phyloP scores from a whole-genome alignment of 2,113 vertebrate species.

The Phocoena phocoena region DNA sequence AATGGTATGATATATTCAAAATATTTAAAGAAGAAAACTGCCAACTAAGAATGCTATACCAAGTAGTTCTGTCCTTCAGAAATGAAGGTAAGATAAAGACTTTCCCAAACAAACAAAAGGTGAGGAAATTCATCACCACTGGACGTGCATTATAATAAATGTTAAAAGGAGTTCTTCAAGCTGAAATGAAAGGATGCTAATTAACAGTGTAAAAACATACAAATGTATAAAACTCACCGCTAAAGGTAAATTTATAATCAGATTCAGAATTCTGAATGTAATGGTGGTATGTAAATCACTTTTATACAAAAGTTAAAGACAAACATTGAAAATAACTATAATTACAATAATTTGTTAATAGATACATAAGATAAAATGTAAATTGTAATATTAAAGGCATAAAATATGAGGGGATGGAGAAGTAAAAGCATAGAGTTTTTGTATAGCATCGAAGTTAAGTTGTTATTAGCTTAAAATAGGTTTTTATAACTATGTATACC shows the following conservation, averaged over 20 bases:
- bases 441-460: not conserved
- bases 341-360: not conserved
- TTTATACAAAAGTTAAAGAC: not conserved
- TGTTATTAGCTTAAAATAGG: not conserved
- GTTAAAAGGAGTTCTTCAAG: not conserved
- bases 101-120: not conserved
- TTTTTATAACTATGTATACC: not conserved
- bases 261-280: not conserved
- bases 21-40: not conserved
- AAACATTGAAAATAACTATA: not conserved
- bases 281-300: not conserved
- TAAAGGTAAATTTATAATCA: not conserved
- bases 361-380: not conserved
- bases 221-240: not conserved
- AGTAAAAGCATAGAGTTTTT: not conserved
- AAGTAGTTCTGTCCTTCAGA: not conserved
- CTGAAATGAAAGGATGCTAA: not conserved
- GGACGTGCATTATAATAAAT: not conserved
- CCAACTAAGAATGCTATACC: not conserved
- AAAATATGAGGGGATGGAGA: not conserved
- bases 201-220: not conserved
- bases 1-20: not conserved
- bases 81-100: not conserved
- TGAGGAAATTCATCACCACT: not conserved
- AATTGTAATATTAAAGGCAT: not conserved